Conservation (phyloP, 2,113 vertebrate species). For the Gallinago media region DNA sequence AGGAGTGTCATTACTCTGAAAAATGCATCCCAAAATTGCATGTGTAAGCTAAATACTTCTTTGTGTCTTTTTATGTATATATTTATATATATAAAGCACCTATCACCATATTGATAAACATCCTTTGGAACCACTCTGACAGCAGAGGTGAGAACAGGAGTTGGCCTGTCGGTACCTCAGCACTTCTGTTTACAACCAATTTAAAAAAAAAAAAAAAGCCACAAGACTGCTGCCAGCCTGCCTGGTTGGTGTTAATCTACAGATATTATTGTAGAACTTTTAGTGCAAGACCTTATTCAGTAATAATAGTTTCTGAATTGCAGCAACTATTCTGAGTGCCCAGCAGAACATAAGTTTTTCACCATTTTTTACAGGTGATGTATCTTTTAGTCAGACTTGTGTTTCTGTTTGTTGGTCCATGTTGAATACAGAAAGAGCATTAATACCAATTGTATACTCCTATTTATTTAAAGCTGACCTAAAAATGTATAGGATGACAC, state of each 20-base stretch:
- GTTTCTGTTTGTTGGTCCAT: background rate
- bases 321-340: background rate
- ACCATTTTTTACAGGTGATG: background rate
- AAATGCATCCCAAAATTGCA: background rate
- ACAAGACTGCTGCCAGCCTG: no score
- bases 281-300: background rate
- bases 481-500: background rate
- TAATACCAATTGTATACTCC: background rate
- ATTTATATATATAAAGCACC: no score
- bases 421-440: background rate
- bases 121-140: no score
- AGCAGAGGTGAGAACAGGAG: no score
- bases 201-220: no score
- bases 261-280: background rate
- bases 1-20: background rate
- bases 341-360: background rate
- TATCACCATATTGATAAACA: no score
- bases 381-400: background rate
- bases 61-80: background rate
- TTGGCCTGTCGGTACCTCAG: no score
- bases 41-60: background rate
- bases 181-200: no score
- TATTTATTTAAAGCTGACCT: background rate
- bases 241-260: background rate
- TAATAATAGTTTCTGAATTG: background rate